These are phyloP conservation scores for Lepilemur septentrionalis DNA, from an alignment of 2,797 vertebrate species.

Conservation along the genomic window DNA sequence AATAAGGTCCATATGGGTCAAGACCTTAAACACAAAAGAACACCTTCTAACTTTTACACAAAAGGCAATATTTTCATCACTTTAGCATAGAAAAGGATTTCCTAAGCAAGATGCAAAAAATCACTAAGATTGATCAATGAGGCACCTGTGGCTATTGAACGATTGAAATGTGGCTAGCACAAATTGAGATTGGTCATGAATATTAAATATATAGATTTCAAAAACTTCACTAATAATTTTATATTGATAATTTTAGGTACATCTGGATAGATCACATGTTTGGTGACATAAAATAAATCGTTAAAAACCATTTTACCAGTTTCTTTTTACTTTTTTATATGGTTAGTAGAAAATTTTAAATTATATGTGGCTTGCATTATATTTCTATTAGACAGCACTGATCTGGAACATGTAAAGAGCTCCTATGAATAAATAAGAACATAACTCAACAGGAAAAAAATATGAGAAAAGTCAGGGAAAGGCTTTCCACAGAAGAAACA, in stretches of 20 bases:
- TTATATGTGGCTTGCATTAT: neutral
- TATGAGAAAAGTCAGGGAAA: neutral
- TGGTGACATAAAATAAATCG: neutral
- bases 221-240: neutral
- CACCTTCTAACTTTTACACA: neutral
- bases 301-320: neutral
- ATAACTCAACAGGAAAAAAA: neutral
- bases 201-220: neutral
- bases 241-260: neutral
- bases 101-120: neutral
- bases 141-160: accelerated
- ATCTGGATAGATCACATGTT: neutral
- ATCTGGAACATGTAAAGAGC: neutral
- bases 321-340: neutral
- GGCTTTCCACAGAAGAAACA: neutral
- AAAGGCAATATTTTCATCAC: neutral
- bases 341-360: neutral
- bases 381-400: neutral
- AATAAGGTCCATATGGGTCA: neutral
- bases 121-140: neutral
- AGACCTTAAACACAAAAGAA: neutral
- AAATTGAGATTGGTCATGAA: neutral
- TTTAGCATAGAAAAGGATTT: neutral
- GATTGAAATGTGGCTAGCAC: neutral
- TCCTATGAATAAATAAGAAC: neutral